A percentile compares a stretch with the other conserved stretches of the same genome.
These are phyloP conservation scores for Micoletzkya japonica DNA, from an alignment of 2,888 invertebrate species.

Conservation along the genomic window DNA sequence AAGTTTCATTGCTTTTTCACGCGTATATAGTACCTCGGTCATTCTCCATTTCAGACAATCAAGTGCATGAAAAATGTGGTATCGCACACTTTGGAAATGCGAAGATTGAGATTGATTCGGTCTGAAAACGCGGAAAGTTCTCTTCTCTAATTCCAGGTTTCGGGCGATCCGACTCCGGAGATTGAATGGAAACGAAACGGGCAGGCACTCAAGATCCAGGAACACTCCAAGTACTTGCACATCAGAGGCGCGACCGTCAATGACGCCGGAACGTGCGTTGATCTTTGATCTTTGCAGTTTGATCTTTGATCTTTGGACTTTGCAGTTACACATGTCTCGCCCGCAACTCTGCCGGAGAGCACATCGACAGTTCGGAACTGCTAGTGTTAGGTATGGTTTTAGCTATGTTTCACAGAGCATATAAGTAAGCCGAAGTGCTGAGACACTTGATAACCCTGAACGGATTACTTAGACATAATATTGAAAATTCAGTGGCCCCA, in stretches of 20 bases:
- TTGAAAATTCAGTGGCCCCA: slow-evolving; percentile 65
- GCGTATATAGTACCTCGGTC: too few species aligned
- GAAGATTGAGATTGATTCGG: too few species aligned
- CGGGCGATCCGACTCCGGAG: slow-evolving; percentile 64
- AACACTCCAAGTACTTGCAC: slow-evolving; percentile 46
- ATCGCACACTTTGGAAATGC: too few species aligned
- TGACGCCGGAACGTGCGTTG: slow-evolving; percentile 46
- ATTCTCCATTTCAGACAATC: too few species aligned
- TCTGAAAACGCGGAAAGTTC: too few species aligned
- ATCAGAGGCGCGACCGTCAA: slow-evolving; percentile 44
- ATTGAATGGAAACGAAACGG: slow-evolving; percentile 69
- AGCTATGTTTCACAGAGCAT: neutral
- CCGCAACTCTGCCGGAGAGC: slow-evolving; percentile 70
- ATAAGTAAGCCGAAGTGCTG: neutral
- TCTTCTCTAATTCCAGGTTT: slow-evolving; percentile 34
- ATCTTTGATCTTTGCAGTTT: neutral
- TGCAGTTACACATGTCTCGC: slow-evolving; percentile 70
- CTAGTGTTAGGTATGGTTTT: slow-evolving; percentile 3
- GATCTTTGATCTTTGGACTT: neutral
- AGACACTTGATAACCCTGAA: neutral
- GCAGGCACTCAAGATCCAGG: slow-evolving; percentile 39
- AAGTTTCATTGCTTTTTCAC: too few species aligned
- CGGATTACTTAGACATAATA: neutral
- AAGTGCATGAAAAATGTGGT: too few species aligned
- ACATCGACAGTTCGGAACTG: slow-evolving; percentile 66